Base-by-base conservation (phyloP, 1,140 invertebrate genomes). In the Xylocopa sonorina region DNA sequence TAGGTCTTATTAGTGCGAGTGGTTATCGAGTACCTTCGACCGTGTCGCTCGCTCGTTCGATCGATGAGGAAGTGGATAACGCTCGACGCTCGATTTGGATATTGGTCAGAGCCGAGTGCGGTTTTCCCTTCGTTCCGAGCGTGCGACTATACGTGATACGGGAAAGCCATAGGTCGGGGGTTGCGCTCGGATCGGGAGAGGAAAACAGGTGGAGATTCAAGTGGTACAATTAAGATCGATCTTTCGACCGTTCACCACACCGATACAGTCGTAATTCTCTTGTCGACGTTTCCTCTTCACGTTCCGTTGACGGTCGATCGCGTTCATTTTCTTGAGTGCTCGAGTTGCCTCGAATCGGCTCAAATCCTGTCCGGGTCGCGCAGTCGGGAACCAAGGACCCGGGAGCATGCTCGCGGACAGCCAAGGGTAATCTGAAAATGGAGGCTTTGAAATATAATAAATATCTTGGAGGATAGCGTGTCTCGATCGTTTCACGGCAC, bases 321-420 rank as follows among this genome's bases (percentile, higher is more conserved):
- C 38, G 53, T 71, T 77, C 75, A 78, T 78, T 78, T 78, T 41
- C 55, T 78, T 60, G 55, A 78, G 75, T 78, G 75, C 66, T 78
- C 53, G 43, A 41, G 55, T 77, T 38, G 6, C 3, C 67, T 71
- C 34, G 67, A 71, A 71, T 58, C 32, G 68, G 51, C 24, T 41
- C 51, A 57, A 71, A 71, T 43, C 68, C 57, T 51, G 75, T 78
- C 55, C 34, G 32, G 53, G 24, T 71, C 46, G 67, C 41, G 43
- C 71, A 51, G 71, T 71, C 32, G 48, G n/a, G 3, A 43, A 68
- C 34, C 62, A 60, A n/a, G 41, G 34, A 29, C 38, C 24, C 43
- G n/a, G 24, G 12, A 50, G n/a, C 46, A 69, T 1, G 60, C 7
- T 9, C 24, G 16, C 16, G 18, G 18, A 41, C 18, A 24, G 3